Conservation (phyloP, 2,888 invertebrate species). For the Tenodera sinensis region DNA sequence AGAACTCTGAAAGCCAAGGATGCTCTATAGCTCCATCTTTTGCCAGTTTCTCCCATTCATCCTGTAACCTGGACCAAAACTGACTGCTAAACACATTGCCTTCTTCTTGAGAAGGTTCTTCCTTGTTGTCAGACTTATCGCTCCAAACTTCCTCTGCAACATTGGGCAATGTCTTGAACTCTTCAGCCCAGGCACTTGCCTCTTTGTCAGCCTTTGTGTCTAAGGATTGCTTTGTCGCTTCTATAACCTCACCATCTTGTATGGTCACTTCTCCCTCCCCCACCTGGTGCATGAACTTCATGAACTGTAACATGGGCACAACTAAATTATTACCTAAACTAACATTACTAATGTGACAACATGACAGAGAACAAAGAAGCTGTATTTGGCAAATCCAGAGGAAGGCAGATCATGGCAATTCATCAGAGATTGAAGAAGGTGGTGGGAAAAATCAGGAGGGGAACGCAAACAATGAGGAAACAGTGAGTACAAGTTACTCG, state of each 20-base stretch:
- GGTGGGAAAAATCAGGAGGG: no score
- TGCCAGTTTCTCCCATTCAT: constrained; percentile 76
- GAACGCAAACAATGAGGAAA: no score
- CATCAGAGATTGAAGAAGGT: no score
- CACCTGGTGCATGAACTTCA: constrained; percentile 79
- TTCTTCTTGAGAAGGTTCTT: not conserved
- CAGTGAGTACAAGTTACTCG: no score
- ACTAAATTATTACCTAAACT: not conserved
- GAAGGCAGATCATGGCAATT: no score
- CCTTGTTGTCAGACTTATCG: not conserved
- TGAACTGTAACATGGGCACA: constrained; percentile 55
- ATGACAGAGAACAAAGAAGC: no score
- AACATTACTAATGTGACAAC: no score
- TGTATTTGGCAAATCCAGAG: no score
- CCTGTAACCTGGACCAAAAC: constrained; percentile 63
- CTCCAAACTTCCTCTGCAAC: constrained; percentile 20
- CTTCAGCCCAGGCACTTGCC: constrained; percentile 1
- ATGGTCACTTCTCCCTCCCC: constrained; percentile 62
- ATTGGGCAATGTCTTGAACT: not conserved
- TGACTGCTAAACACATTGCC: constrained; percentile 36
- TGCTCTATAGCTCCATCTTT: constrained; percentile 55
- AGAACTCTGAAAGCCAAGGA: constrained; percentile 70
- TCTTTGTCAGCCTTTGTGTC: not conserved
- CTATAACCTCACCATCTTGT: constrained; percentile 47
- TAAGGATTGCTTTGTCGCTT: constrained; percentile 27